Percentiles rank a stretch among this genome's conserved stretches.
These are phyloP conservation scores for Trachelus troglodyta DNA, from an alignment of 2,888 invertebrate genomes.

Conservation along the genomic window DNA sequence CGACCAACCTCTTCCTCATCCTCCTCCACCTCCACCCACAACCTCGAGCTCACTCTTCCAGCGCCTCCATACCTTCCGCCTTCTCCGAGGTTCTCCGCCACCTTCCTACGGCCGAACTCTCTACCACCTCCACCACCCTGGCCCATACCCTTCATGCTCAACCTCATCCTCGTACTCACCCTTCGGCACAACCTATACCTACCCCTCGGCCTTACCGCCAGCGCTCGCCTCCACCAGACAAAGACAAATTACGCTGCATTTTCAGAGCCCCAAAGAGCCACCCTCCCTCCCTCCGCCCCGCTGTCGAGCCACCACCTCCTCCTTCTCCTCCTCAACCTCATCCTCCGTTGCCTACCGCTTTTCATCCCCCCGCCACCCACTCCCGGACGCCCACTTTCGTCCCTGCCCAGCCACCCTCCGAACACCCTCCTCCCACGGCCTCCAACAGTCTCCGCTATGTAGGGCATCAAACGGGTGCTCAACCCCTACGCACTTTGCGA, in stretches of 20 bases:
- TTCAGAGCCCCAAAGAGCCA: slow-evolving; percentile 63
- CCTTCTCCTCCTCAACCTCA: slow-evolving; percentile 29
- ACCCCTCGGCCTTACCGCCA: slow-evolving; percentile 47
- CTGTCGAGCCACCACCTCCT: slow-evolving; percentile 24
- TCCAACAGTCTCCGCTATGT: slow-evolving; percentile 42
- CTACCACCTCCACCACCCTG: slow-evolving; percentile 1
- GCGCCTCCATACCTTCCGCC: slow-evolving; percentile 16
- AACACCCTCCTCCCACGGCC: slow-evolving; percentile 6
- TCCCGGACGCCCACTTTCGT: slow-evolving; percentile 38
- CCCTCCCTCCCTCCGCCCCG: slow-evolving; percentile 21
- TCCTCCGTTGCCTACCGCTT: slow-evolving; percentile 17
- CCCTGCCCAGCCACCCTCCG: slow-evolving; percentile 34
- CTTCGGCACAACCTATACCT: slow-evolving; percentile 9
- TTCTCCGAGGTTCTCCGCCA: neutral
- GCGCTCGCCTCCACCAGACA: slow-evolving; percentile 62
- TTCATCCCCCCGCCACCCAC: slow-evolving; percentile 24
- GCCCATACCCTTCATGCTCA: slow-evolving; percentile 23
- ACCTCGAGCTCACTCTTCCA: slow-evolving; percentile 22
- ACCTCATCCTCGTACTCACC: slow-evolving; percentile 18
- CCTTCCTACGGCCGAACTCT: neutral
- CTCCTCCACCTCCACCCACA: slow-evolving; percentile 21
- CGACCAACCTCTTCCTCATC: slow-evolving; percentile 27
- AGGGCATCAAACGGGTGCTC: slow-evolving; percentile 59
- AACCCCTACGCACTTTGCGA: slow-evolving; percentile 53
- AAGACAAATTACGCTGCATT: slow-evolving; percentile 67